These are phyloP conservation scores for Trichosurus vulpecula DNA, from an alignment of 2,797 vertebrate genomes.

Conservation along the genomic window DNA sequence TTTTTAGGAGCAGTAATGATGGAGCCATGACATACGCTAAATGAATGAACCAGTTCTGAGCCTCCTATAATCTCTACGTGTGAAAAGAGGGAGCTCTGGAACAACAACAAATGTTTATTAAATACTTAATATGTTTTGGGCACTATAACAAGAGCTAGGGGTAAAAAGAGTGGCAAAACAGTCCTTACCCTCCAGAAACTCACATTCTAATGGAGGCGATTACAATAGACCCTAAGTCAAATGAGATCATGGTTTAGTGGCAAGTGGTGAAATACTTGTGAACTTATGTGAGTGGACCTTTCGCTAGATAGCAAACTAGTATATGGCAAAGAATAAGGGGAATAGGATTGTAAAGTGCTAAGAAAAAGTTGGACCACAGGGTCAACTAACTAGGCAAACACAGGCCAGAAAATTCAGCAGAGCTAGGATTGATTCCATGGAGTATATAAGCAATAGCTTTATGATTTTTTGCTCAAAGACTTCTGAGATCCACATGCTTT, in stretches of 20 bases:
- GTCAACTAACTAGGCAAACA: not conserved
- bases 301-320: not conserved
- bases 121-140: not conserved
- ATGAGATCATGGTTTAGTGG: not conserved
- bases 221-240: not conserved
- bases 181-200: not conserved
- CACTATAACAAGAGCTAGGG: not conserved
- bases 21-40: not conserved
- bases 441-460: not conserved
- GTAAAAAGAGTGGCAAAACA: not conserved
- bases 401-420: not conserved
- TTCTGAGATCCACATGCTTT: not conserved
- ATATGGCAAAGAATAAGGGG: not conserved
- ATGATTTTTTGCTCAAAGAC: not conserved
- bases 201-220: not conserved
- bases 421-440: not conserved
- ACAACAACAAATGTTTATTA: not conserved
- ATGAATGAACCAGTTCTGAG: not conserved
- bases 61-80: not conserved
- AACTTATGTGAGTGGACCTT: not conserved
- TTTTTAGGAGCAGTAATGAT: not conserved
- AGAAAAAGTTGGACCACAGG: not conserved
- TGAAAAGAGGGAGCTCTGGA: not conserved
- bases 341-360: not conserved
- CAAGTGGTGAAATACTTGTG: not conserved